phyloP scores from a whole-genome alignment of 1,140 invertebrate genomes.

The Formica selysi region DNA sequence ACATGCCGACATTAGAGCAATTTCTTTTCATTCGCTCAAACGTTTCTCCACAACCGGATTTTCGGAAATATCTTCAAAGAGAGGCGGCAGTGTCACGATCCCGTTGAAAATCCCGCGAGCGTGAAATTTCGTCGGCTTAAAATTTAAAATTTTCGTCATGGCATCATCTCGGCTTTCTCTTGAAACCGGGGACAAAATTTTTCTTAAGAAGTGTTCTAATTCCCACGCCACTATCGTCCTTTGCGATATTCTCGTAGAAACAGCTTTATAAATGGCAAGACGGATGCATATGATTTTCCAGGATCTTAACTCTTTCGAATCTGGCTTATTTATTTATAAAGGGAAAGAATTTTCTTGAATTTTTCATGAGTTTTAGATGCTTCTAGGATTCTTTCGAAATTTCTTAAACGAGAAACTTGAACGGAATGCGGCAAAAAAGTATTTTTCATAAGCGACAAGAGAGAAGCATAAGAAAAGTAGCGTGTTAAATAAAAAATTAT shows the following conservation, averaged over 20 bases:
- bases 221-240: slow-evolving; percentile 1
- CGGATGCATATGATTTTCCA: slow-evolving; percentile 47
- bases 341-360: slow-evolving; percentile 35
- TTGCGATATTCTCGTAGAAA: slow-evolving; percentile 11
- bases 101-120: slow-evolving; percentile 33
- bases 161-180: slow-evolving; percentile 8
- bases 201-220: slow-evolving; percentile 40
- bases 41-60: slow-evolving; percentile 29
- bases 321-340: slow-evolving; percentile 20
- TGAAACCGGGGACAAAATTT: slow-evolving; percentile 2
- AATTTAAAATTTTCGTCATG: slow-evolving; percentile 45
- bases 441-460: slow-evolving; percentile 38
- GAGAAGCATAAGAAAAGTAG: background rate
- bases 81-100: slow-evolving; percentile 9
- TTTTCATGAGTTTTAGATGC: slow-evolving; percentile 39
- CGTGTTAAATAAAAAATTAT: slow-evolving; percentile 35
- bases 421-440: background rate
- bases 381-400: slow-evolving; percentile 31
- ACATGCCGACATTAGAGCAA: slow-evolving; percentile 38
- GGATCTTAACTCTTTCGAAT: slow-evolving; percentile 50
- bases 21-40: slow-evolving; percentile 37
- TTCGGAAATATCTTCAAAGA: background rate
- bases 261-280: slow-evolving; percentile 24
- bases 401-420: slow-evolving; percentile 17
- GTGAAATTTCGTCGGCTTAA: slow-evolving; percentile 54